Conservation (phyloP, 1,140 invertebrate species). For the Ganaspis sp. region DNA sequence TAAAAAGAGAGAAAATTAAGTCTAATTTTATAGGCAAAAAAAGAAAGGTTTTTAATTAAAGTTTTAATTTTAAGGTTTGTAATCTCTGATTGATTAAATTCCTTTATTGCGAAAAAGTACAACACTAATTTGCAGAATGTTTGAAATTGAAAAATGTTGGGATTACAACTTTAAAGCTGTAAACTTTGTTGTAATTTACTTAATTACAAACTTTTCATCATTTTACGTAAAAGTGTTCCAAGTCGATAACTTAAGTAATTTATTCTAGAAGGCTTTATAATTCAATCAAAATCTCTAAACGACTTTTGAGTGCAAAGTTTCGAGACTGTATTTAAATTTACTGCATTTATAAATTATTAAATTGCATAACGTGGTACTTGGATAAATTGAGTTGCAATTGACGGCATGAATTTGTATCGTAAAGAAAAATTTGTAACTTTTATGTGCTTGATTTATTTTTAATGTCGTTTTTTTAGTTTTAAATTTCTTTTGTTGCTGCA, state of each 20-base stretch:
- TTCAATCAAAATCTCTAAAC: constrained; percentile 14
- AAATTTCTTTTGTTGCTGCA: too few species aligned
- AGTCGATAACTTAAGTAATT: constrained; percentile 9
- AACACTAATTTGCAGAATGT: not conserved
- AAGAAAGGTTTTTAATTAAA: too few species aligned
- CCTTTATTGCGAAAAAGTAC: not conserved
- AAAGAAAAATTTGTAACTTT: too few species aligned
- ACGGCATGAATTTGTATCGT: too few species aligned
- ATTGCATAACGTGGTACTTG: not conserved
- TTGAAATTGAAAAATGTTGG: not conserved
- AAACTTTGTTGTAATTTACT: not conserved
- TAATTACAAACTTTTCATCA: constrained; percentile 2
- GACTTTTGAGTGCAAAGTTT: constrained; percentile 13
- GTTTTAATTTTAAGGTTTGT: too few species aligned
- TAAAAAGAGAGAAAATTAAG: too few species aligned
- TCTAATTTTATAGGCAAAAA: too few species aligned
- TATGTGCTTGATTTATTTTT: too few species aligned
- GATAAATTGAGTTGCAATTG: too few species aligned
- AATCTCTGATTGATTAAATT: too few species aligned
- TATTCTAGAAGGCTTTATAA: constrained; percentile 10
- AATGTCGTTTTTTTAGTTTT: too few species aligned
- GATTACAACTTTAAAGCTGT: not conserved
- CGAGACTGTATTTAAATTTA: constrained; percentile 8
- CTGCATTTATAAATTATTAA: not conserved
- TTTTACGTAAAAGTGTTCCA: constrained; percentile 7